phyloP scores from a whole-genome alignment of 37 sponge, comb jelly and placozoan species.

The Diacarnus erythraeanus region DNA sequence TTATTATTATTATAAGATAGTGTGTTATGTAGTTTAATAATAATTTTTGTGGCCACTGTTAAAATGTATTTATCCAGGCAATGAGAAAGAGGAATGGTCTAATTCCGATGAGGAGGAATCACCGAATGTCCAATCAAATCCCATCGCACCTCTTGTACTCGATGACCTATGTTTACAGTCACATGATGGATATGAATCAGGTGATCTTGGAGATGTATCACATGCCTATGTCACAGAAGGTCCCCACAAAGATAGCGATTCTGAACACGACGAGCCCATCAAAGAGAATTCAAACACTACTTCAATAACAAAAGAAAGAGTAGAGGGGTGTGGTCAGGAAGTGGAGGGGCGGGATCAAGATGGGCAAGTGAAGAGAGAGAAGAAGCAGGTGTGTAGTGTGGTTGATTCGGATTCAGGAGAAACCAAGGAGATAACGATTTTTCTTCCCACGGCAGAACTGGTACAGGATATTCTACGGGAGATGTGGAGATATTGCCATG shows the following conservation, averaged over 20 bases:
- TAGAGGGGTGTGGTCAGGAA: background rate
- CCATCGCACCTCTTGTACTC: background rate
- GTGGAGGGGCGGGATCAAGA: background rate
- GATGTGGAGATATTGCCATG: conserved; percentile 64
- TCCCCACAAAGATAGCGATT: background rate
- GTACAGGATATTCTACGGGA: conserved; percentile 19
- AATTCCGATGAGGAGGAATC: conserved; percentile 2
- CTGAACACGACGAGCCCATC: background rate
- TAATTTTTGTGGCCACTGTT: too few species aligned
- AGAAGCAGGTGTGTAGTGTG: background rate
- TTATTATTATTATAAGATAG: too few species aligned
- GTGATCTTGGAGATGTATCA: conserved; percentile 31
- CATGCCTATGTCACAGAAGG: conserved; percentile 26
- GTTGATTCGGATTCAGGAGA: background rate
- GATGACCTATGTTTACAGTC: background rate
- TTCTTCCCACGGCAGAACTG: conserved; percentile 38
- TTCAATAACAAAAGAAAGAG: too few species aligned
- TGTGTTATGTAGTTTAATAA: too few species aligned
- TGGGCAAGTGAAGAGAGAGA: background rate
- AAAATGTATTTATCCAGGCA: too few species aligned
- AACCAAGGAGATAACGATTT: background rate
- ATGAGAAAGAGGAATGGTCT: conserved; percentile 18
- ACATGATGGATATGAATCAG: conserved; percentile 26
- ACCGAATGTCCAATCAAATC: conserved; percentile 5
- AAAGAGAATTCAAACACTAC: background rate